phyloP scores from a whole-genome alignment of 2,888 invertebrate genomes.

The Pachycephus smyrnensis region DNA sequence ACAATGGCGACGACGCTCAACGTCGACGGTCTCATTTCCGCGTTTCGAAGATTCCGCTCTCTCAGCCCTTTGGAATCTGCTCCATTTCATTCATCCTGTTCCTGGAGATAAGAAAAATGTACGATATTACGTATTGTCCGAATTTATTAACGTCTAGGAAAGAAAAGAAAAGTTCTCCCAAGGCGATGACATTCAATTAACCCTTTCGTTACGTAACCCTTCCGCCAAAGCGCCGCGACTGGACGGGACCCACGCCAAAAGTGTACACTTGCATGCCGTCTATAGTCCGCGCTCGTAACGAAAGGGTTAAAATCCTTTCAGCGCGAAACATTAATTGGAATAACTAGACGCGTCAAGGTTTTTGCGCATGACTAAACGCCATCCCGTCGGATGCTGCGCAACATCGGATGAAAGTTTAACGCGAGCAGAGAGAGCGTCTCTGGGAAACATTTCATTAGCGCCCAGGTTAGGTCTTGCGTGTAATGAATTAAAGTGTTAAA shows the following conservation, averaged over 20 bases:
- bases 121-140: not conserved
- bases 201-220: no score
- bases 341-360: not conserved
- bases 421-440: constrained; percentile 12
- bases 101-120: constrained; percentile 25
- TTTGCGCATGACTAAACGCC: no score
- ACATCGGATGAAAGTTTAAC: not conserved
- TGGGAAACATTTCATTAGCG: constrained; percentile 18
- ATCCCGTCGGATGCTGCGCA: no score
- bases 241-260: no score
- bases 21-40: constrained; percentile 58
- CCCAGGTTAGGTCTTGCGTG: no score
- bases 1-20: constrained; percentile 62
- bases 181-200: constrained; percentile 21
- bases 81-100: constrained; percentile 53
- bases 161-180: constrained; percentile 1
- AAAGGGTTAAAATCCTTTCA: not conserved
- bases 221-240: no score
- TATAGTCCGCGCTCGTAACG: no score
- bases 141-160: not conserved
- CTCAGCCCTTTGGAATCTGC: constrained; percentile 60
- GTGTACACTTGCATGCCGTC: no score
- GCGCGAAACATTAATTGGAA: not conserved
- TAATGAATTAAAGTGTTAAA: not conserved
- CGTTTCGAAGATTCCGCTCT: constrained; percentile 24